Percentiles rank a stretch among this genome's conserved stretches.
phyloP scores from a whole-genome alignment of 2,888 invertebrate species.

The Aporophyla nigra region DNA sequence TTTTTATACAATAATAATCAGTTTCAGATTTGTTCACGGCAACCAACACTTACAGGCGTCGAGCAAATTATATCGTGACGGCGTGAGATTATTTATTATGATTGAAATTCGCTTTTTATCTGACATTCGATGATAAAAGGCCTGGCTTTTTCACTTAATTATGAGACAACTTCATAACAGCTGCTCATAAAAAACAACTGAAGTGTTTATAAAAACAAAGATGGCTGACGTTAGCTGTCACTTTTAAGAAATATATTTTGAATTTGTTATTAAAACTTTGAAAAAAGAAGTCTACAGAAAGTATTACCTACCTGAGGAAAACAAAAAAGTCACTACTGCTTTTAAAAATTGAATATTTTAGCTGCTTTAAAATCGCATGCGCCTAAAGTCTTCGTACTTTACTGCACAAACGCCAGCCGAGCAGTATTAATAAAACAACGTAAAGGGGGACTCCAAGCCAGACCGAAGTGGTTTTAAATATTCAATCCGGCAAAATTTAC shows the following conservation, averaged over 20 bases:
- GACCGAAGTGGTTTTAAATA: conserved; percentile 52
- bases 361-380: conserved; percentile 9
- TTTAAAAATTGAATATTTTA: conserved; percentile 11
- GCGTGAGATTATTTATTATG: conserved; percentile 62
- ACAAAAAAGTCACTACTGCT: background rate
- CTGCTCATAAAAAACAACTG: conserved; percentile 8
- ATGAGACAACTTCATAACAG: conserved; percentile 18
- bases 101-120: conserved; percentile 54
- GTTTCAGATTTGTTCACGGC: conserved; percentile 56
- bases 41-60: conserved; percentile 54
- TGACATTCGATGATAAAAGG: conserved; percentile 48
- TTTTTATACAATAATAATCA: conserved; percentile 68
- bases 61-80: conserved; percentile 58
- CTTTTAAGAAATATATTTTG: background rate
- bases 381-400: conserved; percentile 1
- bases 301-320: background rate
- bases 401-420: background rate
- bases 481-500: conserved; percentile 49
- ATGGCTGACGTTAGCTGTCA: conserved; percentile 21
- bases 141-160: conserved; percentile 45
- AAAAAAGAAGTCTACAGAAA: no score
- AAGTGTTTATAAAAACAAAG: conserved; percentile 16
- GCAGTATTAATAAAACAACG: conserved; percentile 47
- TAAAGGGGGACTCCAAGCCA: conserved; percentile 18
- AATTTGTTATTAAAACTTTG: background rate